phyloP scores from a whole-genome alignment of 2,797 vertebrate species.

The Carduelis carduelis region DNA sequence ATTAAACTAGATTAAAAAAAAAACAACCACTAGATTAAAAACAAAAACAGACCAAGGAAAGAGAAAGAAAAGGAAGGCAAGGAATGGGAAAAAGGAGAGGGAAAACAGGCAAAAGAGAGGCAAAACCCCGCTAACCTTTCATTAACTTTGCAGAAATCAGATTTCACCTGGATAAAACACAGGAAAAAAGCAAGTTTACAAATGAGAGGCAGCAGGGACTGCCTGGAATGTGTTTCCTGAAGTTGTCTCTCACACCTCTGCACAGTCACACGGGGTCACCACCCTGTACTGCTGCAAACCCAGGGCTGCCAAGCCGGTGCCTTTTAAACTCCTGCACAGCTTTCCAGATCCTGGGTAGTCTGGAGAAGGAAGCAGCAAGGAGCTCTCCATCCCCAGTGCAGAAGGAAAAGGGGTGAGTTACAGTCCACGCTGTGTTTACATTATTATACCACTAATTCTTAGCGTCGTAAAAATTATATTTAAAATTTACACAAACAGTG shows the following conservation, averaged over 20 bases:
- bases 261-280: accelerated
- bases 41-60: background rate
- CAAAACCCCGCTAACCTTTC: accelerated
- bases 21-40: background rate
- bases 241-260: background rate
- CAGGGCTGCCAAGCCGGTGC: background rate
- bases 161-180: background rate
- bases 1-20: background rate
- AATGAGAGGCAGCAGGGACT: background rate
- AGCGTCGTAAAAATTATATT: conserved; percentile 46
- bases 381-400: background rate
- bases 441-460: conserved; percentile 71
- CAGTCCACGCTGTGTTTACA: conserved; percentile 26
- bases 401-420: conserved; percentile 64
- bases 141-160: background rate
- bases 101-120: background rate
- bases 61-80: background rate
- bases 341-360: background rate
- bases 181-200: background rate
- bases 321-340: background rate
- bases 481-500: conserved; percentile 25
- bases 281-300: background rate
- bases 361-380: background rate
- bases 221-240: background rate
- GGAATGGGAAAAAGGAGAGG: background rate